Percentiles rank a stretch among this genome's conserved stretches.
phyloP scores from a whole-genome alignment of 1,140 invertebrate genomes.

The Aporrectodea caliginosa region DNA sequence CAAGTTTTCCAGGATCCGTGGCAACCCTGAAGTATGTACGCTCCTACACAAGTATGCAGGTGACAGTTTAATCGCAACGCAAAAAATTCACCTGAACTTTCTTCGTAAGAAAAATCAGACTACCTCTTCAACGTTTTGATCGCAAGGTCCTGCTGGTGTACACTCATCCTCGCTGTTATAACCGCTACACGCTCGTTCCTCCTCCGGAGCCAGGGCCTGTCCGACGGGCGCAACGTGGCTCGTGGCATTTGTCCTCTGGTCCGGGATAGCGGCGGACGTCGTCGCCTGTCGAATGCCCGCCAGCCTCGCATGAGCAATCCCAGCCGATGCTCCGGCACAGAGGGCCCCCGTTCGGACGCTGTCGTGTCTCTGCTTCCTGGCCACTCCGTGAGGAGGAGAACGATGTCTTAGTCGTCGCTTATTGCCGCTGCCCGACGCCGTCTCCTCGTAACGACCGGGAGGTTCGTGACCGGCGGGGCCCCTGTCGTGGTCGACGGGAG shows the following conservation, averaged over 20 bases:
- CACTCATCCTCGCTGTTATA: conserved; percentile 78
- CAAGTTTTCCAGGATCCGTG: too few species aligned
- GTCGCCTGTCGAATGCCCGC: conserved; percentile 35
- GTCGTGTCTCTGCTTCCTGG: conserved; percentile 44
- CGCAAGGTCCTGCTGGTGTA: conserved; percentile 59
- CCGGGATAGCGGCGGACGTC: neutral
- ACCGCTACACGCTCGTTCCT: conserved; percentile 58
- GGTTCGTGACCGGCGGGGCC: conserved; percentile 42
- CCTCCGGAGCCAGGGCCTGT: conserved; percentile 33
- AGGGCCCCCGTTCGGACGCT: conserved; percentile 31
- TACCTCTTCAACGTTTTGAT: conserved; percentile 35
- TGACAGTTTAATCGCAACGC: too few species aligned
- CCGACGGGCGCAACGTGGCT: neutral
- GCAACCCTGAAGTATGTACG: too few species aligned
- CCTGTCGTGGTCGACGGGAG: conserved; percentile 58
- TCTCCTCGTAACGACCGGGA: conserved; percentile 50
- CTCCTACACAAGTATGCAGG: too few species aligned
- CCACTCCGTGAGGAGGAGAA: conserved; percentile 50
- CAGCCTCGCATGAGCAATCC: conserved; percentile 17
- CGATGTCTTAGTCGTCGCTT: conserved; percentile 59
- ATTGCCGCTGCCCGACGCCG: conserved; percentile 59
- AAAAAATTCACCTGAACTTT: too few species aligned
- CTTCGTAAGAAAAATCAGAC: neutral
- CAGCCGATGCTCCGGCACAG: conserved; percentile 18
- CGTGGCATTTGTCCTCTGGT: neutral